Conservation (phyloP, 2,113 vertebrate genomes). For the Oreotrochilus melanogaster region DNA sequence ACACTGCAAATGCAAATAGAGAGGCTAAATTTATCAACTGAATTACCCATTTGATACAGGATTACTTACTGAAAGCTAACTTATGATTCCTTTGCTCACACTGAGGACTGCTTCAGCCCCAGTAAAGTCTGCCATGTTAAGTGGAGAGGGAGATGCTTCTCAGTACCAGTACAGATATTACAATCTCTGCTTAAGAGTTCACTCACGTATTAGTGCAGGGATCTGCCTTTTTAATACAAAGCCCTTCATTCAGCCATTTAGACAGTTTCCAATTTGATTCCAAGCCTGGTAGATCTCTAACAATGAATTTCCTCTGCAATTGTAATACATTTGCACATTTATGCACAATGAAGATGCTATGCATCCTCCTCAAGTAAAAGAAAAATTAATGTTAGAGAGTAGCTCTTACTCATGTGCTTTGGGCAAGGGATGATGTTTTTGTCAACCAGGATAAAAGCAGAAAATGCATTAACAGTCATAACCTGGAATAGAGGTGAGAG, state of each 20-base stretch:
- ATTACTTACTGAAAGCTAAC: constrained; percentile 39
- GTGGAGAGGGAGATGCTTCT: neutral
- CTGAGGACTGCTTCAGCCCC: neutral
- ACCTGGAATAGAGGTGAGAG: neutral
- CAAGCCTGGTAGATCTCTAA: constrained; percentile 38
- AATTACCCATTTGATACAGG: constrained; percentile 44
- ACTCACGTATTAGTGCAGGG: constrained; percentile 50
- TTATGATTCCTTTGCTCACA: neutral
- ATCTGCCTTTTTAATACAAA: constrained; percentile 65
- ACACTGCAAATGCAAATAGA: constrained; percentile 45
- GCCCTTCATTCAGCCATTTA: constrained; percentile 63
- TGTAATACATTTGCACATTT: constrained; percentile 47
- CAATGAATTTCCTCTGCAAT: constrained; percentile 52
- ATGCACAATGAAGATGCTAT: neutral
- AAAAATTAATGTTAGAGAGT: neutral
- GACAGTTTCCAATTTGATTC: constrained; percentile 64
- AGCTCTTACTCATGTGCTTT: neutral
- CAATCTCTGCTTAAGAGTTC: constrained; percentile 16
- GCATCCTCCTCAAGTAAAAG: constrained; percentile 18
- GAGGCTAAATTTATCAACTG: constrained; percentile 25
- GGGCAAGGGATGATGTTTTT: neutral
- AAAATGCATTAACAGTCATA: constrained; percentile 37
- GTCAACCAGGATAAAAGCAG: constrained; percentile 12
- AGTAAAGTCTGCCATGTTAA: neutral
- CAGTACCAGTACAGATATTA: constrained; percentile 36